Evolutionary conservation across 2,888 invertebrate genomes (phyloP).

Genomic region (Terebella lapidaria): DNA sequence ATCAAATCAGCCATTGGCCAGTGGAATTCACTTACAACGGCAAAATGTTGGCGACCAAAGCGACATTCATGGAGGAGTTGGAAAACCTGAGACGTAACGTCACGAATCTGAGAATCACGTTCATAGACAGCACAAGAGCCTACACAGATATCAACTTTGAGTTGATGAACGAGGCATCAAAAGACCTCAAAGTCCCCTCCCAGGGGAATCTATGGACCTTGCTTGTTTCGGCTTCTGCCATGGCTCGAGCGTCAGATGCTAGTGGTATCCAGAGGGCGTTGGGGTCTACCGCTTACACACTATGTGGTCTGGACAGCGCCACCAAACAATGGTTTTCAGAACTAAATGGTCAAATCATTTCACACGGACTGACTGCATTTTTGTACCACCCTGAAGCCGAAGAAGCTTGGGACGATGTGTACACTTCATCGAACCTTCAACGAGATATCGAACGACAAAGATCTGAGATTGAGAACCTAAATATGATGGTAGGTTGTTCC

Average conservation of each 20-base stretch:
- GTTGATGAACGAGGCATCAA: background rate
- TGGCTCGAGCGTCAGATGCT: constrained; percentile 4
- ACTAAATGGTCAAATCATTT: background rate
- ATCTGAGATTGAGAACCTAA: too few relatives aligned
- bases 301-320: background rate
- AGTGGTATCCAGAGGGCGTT: constrained; percentile 10
- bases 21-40: background rate
- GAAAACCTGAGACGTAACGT: background rate
- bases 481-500: too few relatives aligned
- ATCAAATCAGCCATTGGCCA: background rate
- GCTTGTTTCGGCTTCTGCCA: constrained; percentile 2
- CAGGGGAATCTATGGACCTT: constrained; percentile 2
- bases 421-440: too few relatives aligned
- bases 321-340: background rate
- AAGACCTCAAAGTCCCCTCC: background rate
- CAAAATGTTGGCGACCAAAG: background rate
- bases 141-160: background rate
- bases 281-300: constrained; percentile 3
- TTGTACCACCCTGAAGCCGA: background rate
- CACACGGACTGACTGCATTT: background rate
- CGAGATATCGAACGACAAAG: too few relatives aligned
- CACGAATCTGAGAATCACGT: background rate
- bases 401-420: background rate
- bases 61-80: background rate
- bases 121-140: background rate